Evolutionary conservation across 2,888 invertebrate species (phyloP).

Genomic region (Operophtera brumata): DNA sequence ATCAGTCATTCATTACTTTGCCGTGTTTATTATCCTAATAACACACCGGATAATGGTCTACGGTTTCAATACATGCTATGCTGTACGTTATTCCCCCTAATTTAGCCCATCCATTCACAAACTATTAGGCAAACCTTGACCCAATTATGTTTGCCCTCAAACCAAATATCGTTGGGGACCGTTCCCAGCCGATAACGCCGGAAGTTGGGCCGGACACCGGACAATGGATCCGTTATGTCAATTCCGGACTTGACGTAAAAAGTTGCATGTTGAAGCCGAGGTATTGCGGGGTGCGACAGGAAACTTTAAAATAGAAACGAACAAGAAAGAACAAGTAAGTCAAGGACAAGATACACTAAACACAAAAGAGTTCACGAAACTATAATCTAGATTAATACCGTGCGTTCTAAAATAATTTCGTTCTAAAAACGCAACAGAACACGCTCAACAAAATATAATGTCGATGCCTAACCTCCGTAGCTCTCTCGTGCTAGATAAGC

Average conservation of each 20-base stretch:
- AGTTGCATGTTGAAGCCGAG: conserved; percentile 36
- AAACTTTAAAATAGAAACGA: conserved; percentile 46
- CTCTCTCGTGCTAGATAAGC: conserved; percentile 24
- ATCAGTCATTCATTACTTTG: conserved; percentile 26
- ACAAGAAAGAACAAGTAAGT: no score
- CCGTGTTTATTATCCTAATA: conserved; percentile 18
- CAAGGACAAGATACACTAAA: conserved; percentile 40
- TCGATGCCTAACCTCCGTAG: conserved; percentile 8
- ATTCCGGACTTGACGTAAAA: conserved; percentile 49
- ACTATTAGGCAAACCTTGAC: conserved; percentile 65
- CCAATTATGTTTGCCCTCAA: conserved; percentile 64
- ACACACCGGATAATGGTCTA: conserved; percentile 15
- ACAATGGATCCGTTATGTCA: conserved; percentile 70
- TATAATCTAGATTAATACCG: conserved; percentile 18
- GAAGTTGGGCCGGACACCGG: conserved; percentile 64
- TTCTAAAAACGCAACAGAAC: conserved; percentile 16
- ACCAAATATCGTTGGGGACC: conserved; percentile 45
- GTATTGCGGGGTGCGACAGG: conserved; percentile 43
- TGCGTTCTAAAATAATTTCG: conserved; percentile 23
- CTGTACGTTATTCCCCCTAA: conserved; percentile 47
- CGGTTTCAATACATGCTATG: conserved; percentile 18
- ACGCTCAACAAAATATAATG: conserved; percentile 1
- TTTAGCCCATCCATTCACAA: conserved; percentile 55
- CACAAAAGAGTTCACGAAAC: conserved; percentile 29
- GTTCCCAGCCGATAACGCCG: conserved; percentile 69